Base-by-base conservation (phyloP, 1,140 invertebrate species). In the Drosophila subpulchrella region DNA sequence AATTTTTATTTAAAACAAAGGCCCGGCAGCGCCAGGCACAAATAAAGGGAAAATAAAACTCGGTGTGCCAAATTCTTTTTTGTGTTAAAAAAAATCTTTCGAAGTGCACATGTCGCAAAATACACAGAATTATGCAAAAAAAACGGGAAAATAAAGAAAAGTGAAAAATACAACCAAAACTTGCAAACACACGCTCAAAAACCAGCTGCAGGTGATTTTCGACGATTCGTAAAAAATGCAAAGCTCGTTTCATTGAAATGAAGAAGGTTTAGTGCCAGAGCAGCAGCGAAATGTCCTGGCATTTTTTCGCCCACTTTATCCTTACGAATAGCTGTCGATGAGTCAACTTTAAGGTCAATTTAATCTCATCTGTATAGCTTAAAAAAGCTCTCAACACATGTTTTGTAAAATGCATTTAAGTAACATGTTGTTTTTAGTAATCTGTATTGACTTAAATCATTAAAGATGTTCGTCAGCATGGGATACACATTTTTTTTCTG, bases 121-220 rank as follows among this genome's bases (percentile, higher is more conserved):
- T 60, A 76, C 56, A 76, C 63, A 66, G 56, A 72, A 60, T 59
- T 71, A 70, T 58, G 65, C 51, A 66, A 78, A 74, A 66, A 55
- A 61, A 72, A 44, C 50, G 30, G 27, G 61, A 53, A 24, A 78
- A 71, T 8, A 17, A 42, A 42, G 63, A 63, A 76, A 72, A 59
- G 50, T 51, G 68, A 47, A 60, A 62, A 54, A 15, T 71, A 65
- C 57, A 58, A 38, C 47, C 60, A 65, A 67, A 75, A 78, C 66
- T 75, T 27, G 72, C 53, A 30, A 53, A 48, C 71, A 74, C 63
- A 75, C 65, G 61, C 54, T 27, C 62, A 53, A 67, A 76, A 68
- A 51, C 76, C 83, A 86, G 79, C 83, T 88, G 83, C 79, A 86
- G 83, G 83, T 86, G 83, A 86, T 79, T 79, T 76, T 73, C 67